Percentiles rank a stretch among this genome's conserved stretches.
phyloP scores from a whole-genome alignment of 1,140 invertebrate genomes.

The Caenorhabditis brenneri region DNA sequence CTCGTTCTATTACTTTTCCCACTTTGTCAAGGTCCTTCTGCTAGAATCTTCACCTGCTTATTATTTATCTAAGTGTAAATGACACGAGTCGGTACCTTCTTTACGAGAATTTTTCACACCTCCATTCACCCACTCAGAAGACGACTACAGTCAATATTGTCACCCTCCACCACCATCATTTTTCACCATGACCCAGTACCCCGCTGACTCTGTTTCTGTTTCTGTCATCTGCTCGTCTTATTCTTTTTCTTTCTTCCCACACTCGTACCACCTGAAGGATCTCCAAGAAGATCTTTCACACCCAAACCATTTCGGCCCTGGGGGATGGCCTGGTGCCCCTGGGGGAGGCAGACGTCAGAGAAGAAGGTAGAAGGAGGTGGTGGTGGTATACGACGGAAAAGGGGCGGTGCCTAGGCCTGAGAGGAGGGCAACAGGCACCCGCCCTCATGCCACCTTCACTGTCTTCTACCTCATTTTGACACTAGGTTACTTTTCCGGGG shows the following conservation, averaged over 20 bases:
- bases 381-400: background rate
- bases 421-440: slow-evolving; percentile 8
- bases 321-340: background rate
- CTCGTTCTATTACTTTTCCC: background rate
- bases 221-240: background rate
- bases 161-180: background rate
- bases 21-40: background rate
- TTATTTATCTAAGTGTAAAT: too few species aligned
- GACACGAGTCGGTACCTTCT: too few species aligned
- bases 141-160: background rate
- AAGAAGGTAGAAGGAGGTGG: background rate
- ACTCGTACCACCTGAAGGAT: slow-evolving; percentile 5
- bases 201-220: background rate
- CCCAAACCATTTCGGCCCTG: slow-evolving; percentile 11
- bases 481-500: background rate
- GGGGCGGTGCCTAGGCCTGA: background rate
- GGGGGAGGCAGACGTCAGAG: background rate
- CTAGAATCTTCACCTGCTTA: too few species aligned
- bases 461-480: slow-evolving; percentile 20
- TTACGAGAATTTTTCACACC: too few species aligned
- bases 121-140: background rate
- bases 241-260: too few species aligned
- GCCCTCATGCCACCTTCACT: background rate
- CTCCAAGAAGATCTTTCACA: background rate
- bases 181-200: slow-evolving; percentile 26